A percentile compares a stretch with the other conserved stretches of the same genome.
Evolutionary conservation across 2,113 vertebrate species (phyloP).

Genomic region (Chaetodon trifascialis): DNA sequence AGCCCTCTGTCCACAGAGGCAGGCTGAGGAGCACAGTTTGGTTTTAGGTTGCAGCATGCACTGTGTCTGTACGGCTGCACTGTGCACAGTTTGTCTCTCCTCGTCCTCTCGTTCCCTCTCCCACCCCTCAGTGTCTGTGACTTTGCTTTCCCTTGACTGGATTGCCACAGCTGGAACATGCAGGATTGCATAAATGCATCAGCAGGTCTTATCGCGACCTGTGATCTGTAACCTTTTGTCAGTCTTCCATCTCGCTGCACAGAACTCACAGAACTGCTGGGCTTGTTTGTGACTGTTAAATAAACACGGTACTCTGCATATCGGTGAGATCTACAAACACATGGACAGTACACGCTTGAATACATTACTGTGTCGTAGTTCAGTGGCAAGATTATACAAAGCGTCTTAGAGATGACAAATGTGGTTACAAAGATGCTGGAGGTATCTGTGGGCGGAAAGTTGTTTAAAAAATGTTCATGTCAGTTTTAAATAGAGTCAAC

Average conservation of each 20-base stretch:
- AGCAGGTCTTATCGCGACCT: slow-evolving; percentile 62
- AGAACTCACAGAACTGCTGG: slow-evolving; percentile 29
- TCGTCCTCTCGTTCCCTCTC: slow-evolving; percentile 28
- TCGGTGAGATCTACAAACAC: slow-evolving; percentile 56
- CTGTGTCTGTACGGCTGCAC: slow-evolving; percentile 30
- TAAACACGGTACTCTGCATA: slow-evolving; percentile 59
- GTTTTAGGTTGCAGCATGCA: slow-evolving; percentile 54
- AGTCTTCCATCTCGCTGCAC: slow-evolving; percentile 65
- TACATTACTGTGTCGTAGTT: slow-evolving; percentile 39
- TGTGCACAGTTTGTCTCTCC: slow-evolving; percentile 35
- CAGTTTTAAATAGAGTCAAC: not conserved
- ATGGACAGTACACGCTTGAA: slow-evolving; percentile 28
- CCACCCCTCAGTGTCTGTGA: slow-evolving; percentile 13
- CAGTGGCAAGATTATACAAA: slow-evolving; percentile 59
- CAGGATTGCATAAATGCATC: slow-evolving; percentile 48
- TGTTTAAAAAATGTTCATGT: not conserved
- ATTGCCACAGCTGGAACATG: slow-evolving; percentile 47
- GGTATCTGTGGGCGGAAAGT: not conserved
- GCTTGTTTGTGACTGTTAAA: slow-evolving; percentile 65
- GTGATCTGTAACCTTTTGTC: slow-evolving; percentile 66
- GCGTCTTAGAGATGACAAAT: slow-evolving; percentile 56
- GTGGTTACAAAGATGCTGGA: slow-evolving; percentile 55
- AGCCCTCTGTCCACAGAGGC: slow-evolving; percentile 11
- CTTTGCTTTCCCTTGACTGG: slow-evolving; percentile 32
- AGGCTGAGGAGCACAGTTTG: slow-evolving; percentile 29